Percentiles rank a stretch among this genome's conserved stretches.
phyloP scores from a whole-genome alignment of 2,113 vertebrate species.

The Apodemus speciosus region DNA sequence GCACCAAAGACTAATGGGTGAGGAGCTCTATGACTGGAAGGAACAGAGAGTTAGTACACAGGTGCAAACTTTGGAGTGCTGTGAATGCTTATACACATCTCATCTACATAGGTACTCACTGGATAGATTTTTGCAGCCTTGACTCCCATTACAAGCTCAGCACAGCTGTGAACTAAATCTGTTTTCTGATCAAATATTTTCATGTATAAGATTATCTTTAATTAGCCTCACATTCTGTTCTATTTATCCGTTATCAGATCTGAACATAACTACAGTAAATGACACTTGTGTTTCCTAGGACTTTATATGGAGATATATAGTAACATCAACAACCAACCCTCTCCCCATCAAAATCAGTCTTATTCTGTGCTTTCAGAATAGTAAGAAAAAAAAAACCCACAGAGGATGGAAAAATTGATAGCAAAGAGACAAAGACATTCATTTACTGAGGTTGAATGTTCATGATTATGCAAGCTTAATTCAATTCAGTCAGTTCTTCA shows the following conservation, averaged over 20 bases:
- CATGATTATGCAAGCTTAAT: background rate
- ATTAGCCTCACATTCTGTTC: constrained; percentile 19
- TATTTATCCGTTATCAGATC: background rate
- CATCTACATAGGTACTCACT: background rate
- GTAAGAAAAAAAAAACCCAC: background rate
- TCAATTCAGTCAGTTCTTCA: background rate
- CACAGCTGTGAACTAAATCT: background rate
- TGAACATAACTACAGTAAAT: background rate
- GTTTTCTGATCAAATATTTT: constrained; percentile 34
- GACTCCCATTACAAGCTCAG: constrained; percentile 2
- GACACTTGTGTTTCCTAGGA: background rate
- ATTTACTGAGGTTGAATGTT: background rate
- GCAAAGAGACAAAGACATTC: background rate
- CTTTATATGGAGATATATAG: background rate
- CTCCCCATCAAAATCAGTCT: background rate
- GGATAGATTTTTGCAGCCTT: background rate
- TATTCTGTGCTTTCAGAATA: constrained; percentile 10
- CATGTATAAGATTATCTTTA: background rate
- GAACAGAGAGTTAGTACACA: background rate
- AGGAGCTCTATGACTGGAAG: background rate
- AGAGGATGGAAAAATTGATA: background rate
- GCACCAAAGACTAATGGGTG: background rate
- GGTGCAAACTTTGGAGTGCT: background rate
- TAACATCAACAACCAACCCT: background rate
- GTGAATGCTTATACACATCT: background rate